A percentile compares a stretch with the other conserved stretches of the same genome.
Conservation (phyloP, 1,140 invertebrate genomes). For the Nilaparvata lugens region DNA sequence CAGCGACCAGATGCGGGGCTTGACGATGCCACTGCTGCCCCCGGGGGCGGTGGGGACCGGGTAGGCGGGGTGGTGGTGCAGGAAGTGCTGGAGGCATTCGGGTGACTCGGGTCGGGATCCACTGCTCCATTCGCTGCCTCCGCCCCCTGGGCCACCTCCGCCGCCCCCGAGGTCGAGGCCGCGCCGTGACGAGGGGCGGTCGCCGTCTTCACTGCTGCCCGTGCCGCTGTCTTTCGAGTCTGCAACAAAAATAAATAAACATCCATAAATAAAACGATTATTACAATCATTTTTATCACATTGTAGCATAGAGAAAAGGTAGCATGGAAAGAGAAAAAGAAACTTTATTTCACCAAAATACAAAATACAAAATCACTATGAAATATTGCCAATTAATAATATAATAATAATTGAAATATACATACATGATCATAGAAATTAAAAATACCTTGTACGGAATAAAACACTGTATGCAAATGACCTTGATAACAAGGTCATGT, state of each 20-base stretch:
- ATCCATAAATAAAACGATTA: too few species aligned
- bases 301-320: not conserved
- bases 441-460: too few species aligned
- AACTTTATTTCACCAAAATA: too few species aligned
- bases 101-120: constrained; percentile 70
- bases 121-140: constrained; percentile 56
- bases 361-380: too few species aligned
- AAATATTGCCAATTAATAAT: too few species aligned
- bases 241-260: constrained; percentile 41
- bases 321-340: too few species aligned
- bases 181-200: constrained; percentile 51
- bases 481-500: too few species aligned
- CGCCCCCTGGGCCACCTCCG: constrained; percentile 40
- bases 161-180: constrained; percentile 56
- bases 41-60: constrained; percentile 41
- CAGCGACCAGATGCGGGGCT: constrained; percentile 86
- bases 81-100: constrained; percentile 44
- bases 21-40: constrained; percentile 47
- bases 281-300: too few species aligned
- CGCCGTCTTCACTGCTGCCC: constrained; percentile 73
- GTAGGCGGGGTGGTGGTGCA: constrained; percentile 48
- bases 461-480: too few species aligned
- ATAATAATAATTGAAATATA: too few species aligned
- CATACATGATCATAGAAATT: too few species aligned
- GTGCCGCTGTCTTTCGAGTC: constrained; percentile 75